Evolutionary conservation across 2,888 invertebrate species (phyloP).

Genomic region (Caprella mutica): DNA sequence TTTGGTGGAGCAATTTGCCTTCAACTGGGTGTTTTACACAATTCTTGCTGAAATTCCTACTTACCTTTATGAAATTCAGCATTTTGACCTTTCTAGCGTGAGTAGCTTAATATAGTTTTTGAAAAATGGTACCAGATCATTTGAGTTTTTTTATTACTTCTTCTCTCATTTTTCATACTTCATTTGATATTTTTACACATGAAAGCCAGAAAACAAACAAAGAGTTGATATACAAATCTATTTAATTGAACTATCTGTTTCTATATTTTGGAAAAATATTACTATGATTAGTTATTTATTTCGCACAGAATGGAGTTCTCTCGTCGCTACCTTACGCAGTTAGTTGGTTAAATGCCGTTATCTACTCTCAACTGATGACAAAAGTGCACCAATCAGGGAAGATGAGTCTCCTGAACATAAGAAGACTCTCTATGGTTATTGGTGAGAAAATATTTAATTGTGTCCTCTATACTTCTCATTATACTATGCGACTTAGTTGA

Average conservation of each 20-base stretch:
- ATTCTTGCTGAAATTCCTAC: slow-evolving; percentile 31
- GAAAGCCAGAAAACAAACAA: no score
- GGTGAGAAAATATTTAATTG: slow-evolving; percentile 22
- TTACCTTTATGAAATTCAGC: slow-evolving; percentile 26
- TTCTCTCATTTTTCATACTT: no score
- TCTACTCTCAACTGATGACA: slow-evolving; percentile 11
- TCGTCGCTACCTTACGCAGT: slow-evolving; percentile 26
- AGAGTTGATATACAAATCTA: no score
- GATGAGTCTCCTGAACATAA: slow-evolving; percentile 14
- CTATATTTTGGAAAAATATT: no score
- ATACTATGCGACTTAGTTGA: no score
- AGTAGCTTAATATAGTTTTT: no score
- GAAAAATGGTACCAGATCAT: no score
- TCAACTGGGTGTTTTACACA: slow-evolving; percentile 30
- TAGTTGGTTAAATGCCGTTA: slow-evolving; percentile 15
- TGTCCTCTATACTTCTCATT: no score
- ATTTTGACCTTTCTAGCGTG: slow-evolving; percentile 26
- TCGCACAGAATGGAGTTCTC: slow-evolving; percentile 24
- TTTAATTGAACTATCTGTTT: no score
- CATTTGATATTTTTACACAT: no score
- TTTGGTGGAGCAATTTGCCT: slow-evolving; percentile 15
- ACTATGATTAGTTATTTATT: not conserved
- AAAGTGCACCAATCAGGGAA: not conserved
- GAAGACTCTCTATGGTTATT: slow-evolving; percentile 21
- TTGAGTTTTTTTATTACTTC: no score